phyloP scores from a whole-genome alignment of 2,797 vertebrate species.

The Emys orbicularis region DNA sequence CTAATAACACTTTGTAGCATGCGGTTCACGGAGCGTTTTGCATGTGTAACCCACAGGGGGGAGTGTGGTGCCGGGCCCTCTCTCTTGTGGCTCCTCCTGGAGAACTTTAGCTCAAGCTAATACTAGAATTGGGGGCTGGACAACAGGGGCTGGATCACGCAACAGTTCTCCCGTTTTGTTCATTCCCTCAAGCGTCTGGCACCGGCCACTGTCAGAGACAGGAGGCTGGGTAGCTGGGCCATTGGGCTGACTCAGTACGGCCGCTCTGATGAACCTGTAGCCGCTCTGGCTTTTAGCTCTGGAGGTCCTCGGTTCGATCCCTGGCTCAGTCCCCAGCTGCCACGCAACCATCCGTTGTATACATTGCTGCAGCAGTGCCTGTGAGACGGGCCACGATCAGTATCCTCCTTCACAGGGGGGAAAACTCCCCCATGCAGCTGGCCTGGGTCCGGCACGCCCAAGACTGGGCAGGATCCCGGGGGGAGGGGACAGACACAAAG shows the following conservation, averaged over 20 bases:
- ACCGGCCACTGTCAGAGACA: neutral
- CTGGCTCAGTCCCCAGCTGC: neutral
- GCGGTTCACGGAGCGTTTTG: neutral
- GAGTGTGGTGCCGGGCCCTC: neutral
- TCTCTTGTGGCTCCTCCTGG: neutral
- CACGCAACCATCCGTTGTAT: neutral
- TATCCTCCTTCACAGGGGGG: neutral
- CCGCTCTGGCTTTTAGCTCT: neutral
- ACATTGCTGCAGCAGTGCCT: neutral
- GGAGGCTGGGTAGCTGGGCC: neutral
- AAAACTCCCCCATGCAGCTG: neutral
- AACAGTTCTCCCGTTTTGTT: neutral
- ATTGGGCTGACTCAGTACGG: too few relatives aligned
- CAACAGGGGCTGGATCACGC: neutral
- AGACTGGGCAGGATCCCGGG: neutral
- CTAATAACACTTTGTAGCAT: neutral
- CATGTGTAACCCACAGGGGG: neutral
- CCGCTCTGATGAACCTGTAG: neutral
- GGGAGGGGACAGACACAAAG: neutral
- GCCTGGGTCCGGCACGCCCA: neutral
- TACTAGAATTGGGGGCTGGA: neutral
- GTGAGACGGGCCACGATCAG: neutral
- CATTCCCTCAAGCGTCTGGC: neutral
- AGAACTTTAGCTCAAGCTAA: too few relatives aligned
- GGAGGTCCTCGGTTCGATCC: too few relatives aligned